Evolutionary conservation across 2,797 vertebrate species (phyloP).

Genomic region (Melanotaenia trifasciata): DNA sequence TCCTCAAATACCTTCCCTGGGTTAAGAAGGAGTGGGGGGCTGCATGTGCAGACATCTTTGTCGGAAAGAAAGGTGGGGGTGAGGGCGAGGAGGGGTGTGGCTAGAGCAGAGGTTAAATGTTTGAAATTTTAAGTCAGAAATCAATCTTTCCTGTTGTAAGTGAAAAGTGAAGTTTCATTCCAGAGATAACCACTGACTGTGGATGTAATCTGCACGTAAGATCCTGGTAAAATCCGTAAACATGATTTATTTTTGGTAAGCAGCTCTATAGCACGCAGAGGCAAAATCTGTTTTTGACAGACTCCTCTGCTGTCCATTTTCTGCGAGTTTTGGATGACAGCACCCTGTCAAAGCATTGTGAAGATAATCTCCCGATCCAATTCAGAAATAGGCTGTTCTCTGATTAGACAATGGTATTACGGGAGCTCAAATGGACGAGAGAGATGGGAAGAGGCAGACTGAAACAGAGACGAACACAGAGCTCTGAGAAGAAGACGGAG

Average conservation of each 20-base stretch:
- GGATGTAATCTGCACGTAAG: slow-evolving; percentile 10
- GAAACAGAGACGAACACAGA: slow-evolving; percentile 48
- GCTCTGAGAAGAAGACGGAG: slow-evolving; percentile 29
- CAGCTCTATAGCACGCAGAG: not conserved
- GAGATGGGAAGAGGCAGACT: slow-evolving; percentile 33
- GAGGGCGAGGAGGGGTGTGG: slow-evolving; percentile 20
- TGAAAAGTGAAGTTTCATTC: not conserved
- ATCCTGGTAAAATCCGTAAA: slow-evolving; percentile 26
- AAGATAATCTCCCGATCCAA: slow-evolving; percentile 58
- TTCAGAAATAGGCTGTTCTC: slow-evolving; percentile 59
- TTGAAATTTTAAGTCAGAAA: slow-evolving; percentile 4
- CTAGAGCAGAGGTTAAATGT: slow-evolving; percentile 24
- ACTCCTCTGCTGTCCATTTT: slow-evolving; percentile 29
- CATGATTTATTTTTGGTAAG: slow-evolving; percentile 19
- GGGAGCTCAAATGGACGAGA: slow-evolving; percentile 7
- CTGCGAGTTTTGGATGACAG: slow-evolving; percentile 22
- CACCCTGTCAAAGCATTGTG: slow-evolving; percentile 24
- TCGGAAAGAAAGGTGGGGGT: slow-evolving; percentile 6
- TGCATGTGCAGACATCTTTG: slow-evolving; percentile 36
- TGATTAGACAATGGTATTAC: slow-evolving; percentile 59
- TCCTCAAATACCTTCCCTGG: slow-evolving; percentile 35
- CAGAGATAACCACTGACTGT: not conserved
- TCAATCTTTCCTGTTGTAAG: not conserved
- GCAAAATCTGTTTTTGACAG: slow-evolving; percentile 20
- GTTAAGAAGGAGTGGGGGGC: slow-evolving; percentile 1